A percentile compares a stretch with the other conserved stretches of the same genome.
These are phyloP conservation scores for Meandrina meandrites DNA, from an alignment of 92 coral and sea anemone genomes.

Conservation along the genomic window DNA sequence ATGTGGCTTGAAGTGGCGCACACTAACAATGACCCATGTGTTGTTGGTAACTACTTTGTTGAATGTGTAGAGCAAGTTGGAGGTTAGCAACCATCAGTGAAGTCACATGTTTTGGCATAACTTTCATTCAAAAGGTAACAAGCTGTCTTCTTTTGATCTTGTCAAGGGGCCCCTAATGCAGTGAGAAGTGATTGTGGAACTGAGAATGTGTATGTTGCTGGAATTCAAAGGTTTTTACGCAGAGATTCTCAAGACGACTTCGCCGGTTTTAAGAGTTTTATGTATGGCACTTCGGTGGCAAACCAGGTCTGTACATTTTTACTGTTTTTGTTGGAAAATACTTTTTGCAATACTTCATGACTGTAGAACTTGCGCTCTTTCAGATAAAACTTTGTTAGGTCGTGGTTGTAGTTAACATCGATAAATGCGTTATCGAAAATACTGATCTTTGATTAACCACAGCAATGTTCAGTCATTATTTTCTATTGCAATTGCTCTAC, in stretches of 20 bases:
- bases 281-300: slow-evolving; percentile 33
- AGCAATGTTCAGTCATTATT: too few relatives aligned
- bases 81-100: slow-evolving; percentile 23
- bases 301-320: neutral
- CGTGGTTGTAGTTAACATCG: too few relatives aligned
- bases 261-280: slow-evolving; percentile 22
- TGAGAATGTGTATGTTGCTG: slow-evolving; percentile 37
- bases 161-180: slow-evolving; percentile 18
- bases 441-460: too few relatives aligned
- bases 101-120: neutral
- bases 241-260: slow-evolving; percentile 9
- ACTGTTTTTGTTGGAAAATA: neutral
- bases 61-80: slow-evolving; percentile 51
- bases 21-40: slow-evolving; percentile 53
- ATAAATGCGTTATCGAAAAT: too few relatives aligned
- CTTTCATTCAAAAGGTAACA: neutral
- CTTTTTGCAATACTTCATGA: too few relatives aligned
- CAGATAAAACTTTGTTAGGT: too few relatives aligned
- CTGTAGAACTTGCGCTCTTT: too few relatives aligned
- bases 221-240: slow-evolving; percentile 26
- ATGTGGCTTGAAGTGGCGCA: slow-evolving; percentile 48
- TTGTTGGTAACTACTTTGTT: slow-evolving; percentile 52
- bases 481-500: too few relatives aligned
- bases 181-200: slow-evolving; percentile 43
- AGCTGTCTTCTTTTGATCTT: neutral